A percentile compares a stretch with the other conserved stretches of the same genome.
phyloP scores from a whole-genome alignment of 2,113 vertebrate species.

The Sakesphorus luctuosus region DNA sequence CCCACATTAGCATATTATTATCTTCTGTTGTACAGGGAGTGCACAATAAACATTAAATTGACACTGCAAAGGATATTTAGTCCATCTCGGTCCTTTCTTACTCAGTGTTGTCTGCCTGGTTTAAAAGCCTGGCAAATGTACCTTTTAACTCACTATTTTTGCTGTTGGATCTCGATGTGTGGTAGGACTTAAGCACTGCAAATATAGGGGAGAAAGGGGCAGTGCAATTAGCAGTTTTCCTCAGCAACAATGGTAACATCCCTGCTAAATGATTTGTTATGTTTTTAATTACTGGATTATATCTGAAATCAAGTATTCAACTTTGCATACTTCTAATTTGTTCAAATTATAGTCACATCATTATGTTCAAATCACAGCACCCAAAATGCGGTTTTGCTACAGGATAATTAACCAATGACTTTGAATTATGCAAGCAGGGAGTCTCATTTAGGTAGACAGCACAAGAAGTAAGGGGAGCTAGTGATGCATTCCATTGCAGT shows the following conservation, averaged over 20 bases:
- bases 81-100: not conserved
- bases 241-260: not conserved
- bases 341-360: conserved; percentile 59
- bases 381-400: conserved; percentile 55
- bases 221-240: not conserved
- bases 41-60: not conserved
- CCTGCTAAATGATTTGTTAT: conserved; percentile 45
- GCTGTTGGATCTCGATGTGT: not conserved
- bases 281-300: conserved; percentile 60
- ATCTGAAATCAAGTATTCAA: conserved; percentile 46
- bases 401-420: conserved; percentile 68
- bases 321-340: conserved; percentile 67
- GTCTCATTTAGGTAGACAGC: conserved; percentile 66
- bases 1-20: not conserved
- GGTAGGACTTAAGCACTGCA: not conserved
- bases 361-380: conserved; percentile 59
- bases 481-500: conserved; percentile 51
- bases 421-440: conserved; percentile 66
- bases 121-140: not conserved
- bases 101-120: not conserved
- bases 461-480: conserved; percentile 39
- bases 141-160: not conserved
- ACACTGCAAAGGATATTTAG: not conserved
- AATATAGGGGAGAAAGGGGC: not conserved
- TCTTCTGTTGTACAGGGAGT: not conserved